Conservation (phyloP, 1,140 invertebrate genomes). For the Drosophila azteca region DNA sequence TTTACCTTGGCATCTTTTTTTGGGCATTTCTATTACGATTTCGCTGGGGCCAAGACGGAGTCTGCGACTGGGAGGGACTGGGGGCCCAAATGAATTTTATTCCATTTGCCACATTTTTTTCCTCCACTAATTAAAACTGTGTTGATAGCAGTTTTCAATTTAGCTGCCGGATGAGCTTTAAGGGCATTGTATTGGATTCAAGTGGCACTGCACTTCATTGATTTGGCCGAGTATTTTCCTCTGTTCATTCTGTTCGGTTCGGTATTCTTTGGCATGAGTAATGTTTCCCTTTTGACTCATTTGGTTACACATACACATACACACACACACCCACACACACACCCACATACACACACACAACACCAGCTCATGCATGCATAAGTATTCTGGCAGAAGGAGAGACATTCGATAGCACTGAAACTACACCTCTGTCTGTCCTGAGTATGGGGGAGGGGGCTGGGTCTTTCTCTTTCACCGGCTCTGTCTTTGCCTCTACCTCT, state of each 20-base stretch:
- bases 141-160: constrained; percentile 67
- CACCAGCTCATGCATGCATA: constrained; percentile 39
- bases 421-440: constrained; percentile 40
- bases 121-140: constrained; percentile 71
- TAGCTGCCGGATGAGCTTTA: constrained; percentile 23
- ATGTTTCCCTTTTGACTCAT: constrained; percentile 82
- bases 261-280: constrained; percentile 63
- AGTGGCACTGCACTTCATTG: constrained; percentile 5
- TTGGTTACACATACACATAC: constrained; percentile 55
- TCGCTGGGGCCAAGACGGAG: constrained; percentile 19
- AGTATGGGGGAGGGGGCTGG: no score
- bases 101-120: constrained; percentile 40
- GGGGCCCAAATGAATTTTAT: constrained; percentile 74
- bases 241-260: constrained; percentile 5
- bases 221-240: constrained; percentile 1
- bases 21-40: constrained; percentile 76
- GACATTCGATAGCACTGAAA: constrained; percentile 21
- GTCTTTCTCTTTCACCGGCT: constrained; percentile 13
- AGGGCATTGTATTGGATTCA: constrained; percentile 4
- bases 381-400: constrained; percentile 18
- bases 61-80: neutral
- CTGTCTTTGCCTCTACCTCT: neutral
- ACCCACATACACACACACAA: constrained; percentile 22
- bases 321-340: constrained; percentile 19
- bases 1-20: constrained; percentile 69